Evolutionary conservation across 2,113 vertebrate species (phyloP), one percentile per base, ranked within the genome.

Genomic region (Ctenomys sociabilis): DNA sequence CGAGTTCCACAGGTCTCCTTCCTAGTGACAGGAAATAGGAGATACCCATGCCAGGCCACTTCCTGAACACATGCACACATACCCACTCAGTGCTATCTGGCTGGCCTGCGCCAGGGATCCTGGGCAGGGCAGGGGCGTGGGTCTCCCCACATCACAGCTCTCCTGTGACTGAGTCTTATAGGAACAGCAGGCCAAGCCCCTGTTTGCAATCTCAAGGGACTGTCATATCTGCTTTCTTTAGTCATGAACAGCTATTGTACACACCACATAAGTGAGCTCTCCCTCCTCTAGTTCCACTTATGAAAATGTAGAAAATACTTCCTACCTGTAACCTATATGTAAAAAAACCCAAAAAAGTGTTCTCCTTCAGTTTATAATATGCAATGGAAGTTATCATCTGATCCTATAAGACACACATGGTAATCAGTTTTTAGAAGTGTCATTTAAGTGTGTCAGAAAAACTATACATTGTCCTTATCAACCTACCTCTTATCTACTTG

Each of bases 281-380:
- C 59, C 32, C 43, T 40, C 17, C 75, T 24, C 73, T 35, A 77
- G 57, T 43, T 52, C 26, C 49, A 94, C 66, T 85, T 75, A 43
- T 66, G 14, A 93, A 88, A 78, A 0, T 13, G 24, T 10, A 63
- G 13, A 68, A 57, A 54, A 3, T 10, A 24, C 9, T 66, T 64
- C 49, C 21, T 66, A 59, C 5, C 5, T 80, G 17, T 30, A 90
- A 87, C 32, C 52, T 68, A 35, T 45, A 16, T 78, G n/a, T 59
- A 35, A 68, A 77, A 73, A 45, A 54, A 35, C 54, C 2, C 59
- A 45, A 43, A 7, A 13, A 61, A 72, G 30, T 45, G 91, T 88
- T 89, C 78, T 93, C n/a, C 72, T 96, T 81, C 11, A 30, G 40
- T 95, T 90, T 72, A 59, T 78, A 61, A 78, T 21, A 70, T 13